These are phyloP conservation scores for Batillaria attramentaria DNA, from an alignment of 1,140 invertebrate species.

Conservation along the genomic window DNA sequence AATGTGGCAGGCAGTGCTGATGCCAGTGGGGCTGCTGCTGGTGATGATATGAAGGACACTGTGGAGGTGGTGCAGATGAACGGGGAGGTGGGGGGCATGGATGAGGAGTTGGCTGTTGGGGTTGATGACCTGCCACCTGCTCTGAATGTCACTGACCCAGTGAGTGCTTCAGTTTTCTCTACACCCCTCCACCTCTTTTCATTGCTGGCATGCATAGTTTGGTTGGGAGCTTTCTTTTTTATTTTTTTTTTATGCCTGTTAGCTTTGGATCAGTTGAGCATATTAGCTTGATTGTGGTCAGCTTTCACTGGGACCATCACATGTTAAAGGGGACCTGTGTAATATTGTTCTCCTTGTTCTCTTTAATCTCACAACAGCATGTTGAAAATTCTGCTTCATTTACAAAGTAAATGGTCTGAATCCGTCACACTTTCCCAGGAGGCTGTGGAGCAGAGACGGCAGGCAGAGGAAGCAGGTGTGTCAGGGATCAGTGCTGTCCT, in stretches of 20 bases:
- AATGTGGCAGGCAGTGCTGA: background rate
- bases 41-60: background rate
- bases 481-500: slow-evolving; percentile 45
- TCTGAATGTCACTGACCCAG: slow-evolving; percentile 29
- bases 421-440: slow-evolving; percentile 42
- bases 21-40: background rate
- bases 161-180: slow-evolving; percentile 22
- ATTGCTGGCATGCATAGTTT: background rate
- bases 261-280: no score
- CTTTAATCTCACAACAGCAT: background rate
- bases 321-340: no score
- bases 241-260: no score
- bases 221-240: background rate
- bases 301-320: no score
- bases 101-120: slow-evolving; percentile 39
- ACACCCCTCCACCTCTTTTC: background rate
- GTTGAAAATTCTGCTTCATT: background rate
- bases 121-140: slow-evolving; percentile 48
- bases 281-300: no score
- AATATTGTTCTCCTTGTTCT: background rate
- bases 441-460: slow-evolving; percentile 49
- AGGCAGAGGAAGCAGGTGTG: slow-evolving; percentile 49
- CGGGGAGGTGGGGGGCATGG: slow-evolving; percentile 36
- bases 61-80: slow-evolving; percentile 10
- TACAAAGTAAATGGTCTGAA: background rate